phyloP scores from a whole-genome alignment of 1,140 invertebrate genomes.

The Heliconius himera region DNA sequence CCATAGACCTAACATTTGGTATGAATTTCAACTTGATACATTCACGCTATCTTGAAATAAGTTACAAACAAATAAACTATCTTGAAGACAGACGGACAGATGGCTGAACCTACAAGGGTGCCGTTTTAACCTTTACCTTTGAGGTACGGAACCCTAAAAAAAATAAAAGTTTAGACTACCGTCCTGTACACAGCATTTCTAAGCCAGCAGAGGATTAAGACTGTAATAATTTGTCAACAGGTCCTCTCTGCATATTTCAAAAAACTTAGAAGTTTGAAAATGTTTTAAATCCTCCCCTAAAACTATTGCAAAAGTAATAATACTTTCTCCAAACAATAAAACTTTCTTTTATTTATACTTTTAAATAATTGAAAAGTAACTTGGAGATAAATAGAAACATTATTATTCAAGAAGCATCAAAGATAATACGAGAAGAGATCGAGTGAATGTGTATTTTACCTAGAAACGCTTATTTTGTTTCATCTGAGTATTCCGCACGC shows the following conservation, averaged over 20 bases:
- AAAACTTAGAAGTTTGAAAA: neutral
- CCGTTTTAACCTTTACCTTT: too few species aligned
- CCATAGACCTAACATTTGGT: too few species aligned
- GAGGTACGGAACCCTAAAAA: too few species aligned
- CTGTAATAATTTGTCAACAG: too few species aligned
- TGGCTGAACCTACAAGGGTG: too few species aligned
- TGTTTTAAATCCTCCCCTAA: neutral
- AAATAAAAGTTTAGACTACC: too few species aligned
- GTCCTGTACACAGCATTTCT: too few species aligned
- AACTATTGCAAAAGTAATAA: neutral
- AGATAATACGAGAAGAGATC: constrained; percentile 18
- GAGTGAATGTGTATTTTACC: constrained; percentile 5
- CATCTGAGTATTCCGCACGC: constrained; percentile 6
- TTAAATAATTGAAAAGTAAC: constrained; percentile 1
- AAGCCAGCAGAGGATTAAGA: too few species aligned
- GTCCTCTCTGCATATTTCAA: neutral
- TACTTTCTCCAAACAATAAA: neutral
- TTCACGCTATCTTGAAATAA: too few species aligned
- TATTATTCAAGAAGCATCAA: constrained; percentile 11
- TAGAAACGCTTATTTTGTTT: constrained; percentile 16
- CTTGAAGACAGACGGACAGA: too few species aligned
- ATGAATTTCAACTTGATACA: too few species aligned
- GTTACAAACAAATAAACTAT: too few species aligned
- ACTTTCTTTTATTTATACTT: neutral
- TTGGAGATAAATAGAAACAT: neutral